A percentile compares a stretch with the other conserved stretches of the same genome.
phyloP scores from a whole-genome alignment of 2,888 invertebrate species.

The Gastrophysa polygoni region DNA sequence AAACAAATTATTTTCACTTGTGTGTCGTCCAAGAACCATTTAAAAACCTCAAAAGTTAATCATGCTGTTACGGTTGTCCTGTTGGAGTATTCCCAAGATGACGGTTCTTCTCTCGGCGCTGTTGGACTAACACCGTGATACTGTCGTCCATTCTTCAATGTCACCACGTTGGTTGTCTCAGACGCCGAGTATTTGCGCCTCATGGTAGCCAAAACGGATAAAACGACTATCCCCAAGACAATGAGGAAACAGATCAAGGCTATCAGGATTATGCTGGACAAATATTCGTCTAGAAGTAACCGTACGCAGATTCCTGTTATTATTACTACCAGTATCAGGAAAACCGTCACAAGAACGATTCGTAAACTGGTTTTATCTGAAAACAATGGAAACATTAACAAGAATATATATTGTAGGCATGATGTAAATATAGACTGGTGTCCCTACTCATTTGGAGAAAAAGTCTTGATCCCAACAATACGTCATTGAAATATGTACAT shows the following conservation, averaged over 20 bases:
- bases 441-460: no score
- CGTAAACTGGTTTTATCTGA: constrained; percentile 30
- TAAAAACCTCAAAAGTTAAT: constrained; percentile 9
- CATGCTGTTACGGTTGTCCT: constrained; percentile 29
- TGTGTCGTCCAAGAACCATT: background rate
- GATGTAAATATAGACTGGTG: no score
- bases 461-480: no score
- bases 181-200: constrained; percentile 15
- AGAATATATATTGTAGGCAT: no score
- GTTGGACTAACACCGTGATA: constrained; percentile 28
- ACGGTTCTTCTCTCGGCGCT: constrained; percentile 29
- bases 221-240: constrained; percentile 22
- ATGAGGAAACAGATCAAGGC: constrained; percentile 27
- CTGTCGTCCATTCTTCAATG: constrained; percentile 25
- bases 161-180: constrained; percentile 1
- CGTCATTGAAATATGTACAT: no score
- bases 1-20: background rate
- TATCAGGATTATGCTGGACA: constrained; percentile 31
- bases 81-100: constrained; percentile 30
- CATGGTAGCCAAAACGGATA: constrained; percentile 20
- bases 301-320: constrained; percentile 27
- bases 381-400: constrained; percentile 8
- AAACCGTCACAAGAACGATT: constrained; percentile 24
- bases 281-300: constrained; percentile 23
- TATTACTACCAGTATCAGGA: constrained; percentile 29